Evolutionary conservation across 1,140 invertebrate genomes (phyloP).

Genomic region (Scaptodrosophila lebanonensis): DNA sequence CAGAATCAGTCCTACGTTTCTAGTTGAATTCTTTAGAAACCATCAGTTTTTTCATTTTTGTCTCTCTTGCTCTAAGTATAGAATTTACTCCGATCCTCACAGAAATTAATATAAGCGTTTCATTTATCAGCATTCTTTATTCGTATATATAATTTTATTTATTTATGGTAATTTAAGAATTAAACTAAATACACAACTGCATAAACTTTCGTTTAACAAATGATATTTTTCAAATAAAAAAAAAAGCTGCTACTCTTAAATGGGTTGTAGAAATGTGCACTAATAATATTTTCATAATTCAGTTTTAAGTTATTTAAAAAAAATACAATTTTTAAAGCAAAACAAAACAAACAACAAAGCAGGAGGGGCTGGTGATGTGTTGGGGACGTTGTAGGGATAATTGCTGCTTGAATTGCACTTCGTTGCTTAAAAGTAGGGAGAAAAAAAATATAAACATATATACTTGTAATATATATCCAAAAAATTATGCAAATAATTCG

Average conservation of each 20-base stretch:
- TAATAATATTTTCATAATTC: constrained; percentile 20
- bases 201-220: constrained; percentile 56
- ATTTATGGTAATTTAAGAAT: constrained; percentile 44
- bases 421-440: constrained; percentile 37
- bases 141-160: constrained; percentile 53
- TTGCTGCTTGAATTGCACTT: constrained; percentile 45
- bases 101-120: too few species aligned
- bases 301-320: constrained; percentile 8
- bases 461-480: too few species aligned
- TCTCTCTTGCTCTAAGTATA: too few species aligned
- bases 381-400: neutral
- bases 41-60: too few species aligned
- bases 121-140: constrained; percentile 21
- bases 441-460: neutral
- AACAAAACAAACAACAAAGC: neutral
- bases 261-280: too few species aligned
- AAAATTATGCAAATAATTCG: neutral
- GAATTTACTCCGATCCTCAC: too few species aligned
- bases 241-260: constrained; percentile 20
- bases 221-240: constrained; percentile 19
- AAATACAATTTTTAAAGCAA: constrained; percentile 21
- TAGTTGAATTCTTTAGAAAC: too few species aligned
- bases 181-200: constrained; percentile 47
- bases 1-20: too few species aligned
- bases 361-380: neutral